Evolutionary conservation across 37 sponge, comb jelly and placozoan species (phyloP), one percentile per base, ranked within the genome.

Genomic region (Aplysina aerophoba): DNA sequence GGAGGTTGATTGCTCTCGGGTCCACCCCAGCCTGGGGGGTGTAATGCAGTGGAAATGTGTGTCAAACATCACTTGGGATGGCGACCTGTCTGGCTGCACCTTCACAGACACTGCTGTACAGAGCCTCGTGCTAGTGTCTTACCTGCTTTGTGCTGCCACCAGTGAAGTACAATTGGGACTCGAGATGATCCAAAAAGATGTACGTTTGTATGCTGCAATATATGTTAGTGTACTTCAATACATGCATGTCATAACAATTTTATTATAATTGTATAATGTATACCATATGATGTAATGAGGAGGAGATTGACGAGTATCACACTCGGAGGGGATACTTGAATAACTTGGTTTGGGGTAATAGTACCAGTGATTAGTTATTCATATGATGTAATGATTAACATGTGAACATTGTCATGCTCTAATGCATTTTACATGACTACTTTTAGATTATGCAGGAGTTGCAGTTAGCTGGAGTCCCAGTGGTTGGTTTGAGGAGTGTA

Each of bases 1-100:
- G 28, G 27, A 30, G 31, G 27, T 69, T 33, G 17, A 30, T 6
- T 69, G 71, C 34, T 69, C 71, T 4, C 17, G 1, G 31, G 30
- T 69, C 71, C 71, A 69, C 34, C 27, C 71, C 71, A 69, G 11
- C 71, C 71, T 35, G 33, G 2, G 33, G 2, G 71, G 71, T 27
- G 33, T 27, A 30, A n/a, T 69, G 17, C 28, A 30, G 34, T 69
- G 71, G 71, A 69, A 25, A 35, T 69, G 71, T 27, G 34, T 69
- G 71, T 17, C 31, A 6, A 6, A 69, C 34, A 33, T 31, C 2
- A 69, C 71, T 5, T 69, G 71, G 71, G 34, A 69, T 30, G 71
- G 71, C 1, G 17, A 69, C 33, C 19, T 69, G 6, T 17, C 31
- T 11, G 71, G 71, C 1, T 69, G 71, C 6, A 69, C 71, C 33